Base-by-base conservation (phyloP, 2,888 invertebrate species). In the Parnassius apollo region DNA sequence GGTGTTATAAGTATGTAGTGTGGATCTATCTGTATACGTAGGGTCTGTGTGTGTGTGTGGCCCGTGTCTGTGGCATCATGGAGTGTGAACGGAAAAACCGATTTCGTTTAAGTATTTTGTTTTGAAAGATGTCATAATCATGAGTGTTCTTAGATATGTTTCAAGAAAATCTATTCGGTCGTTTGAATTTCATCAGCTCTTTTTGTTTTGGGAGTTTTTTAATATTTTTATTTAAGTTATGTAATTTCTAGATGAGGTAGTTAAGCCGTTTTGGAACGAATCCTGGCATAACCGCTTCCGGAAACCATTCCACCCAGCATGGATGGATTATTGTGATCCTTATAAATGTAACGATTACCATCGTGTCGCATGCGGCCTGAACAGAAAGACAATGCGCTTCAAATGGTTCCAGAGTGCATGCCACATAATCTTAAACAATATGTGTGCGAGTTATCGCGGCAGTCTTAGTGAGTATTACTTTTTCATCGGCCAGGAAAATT, bases 281-380 rank as follows among this genome's bases (percentile, higher is more conserved):
- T 2, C 22, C 0, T 82, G 76, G 73, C 48, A 56, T 0, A 64
- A 76, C 1, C 67, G 71, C 0, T 68, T 69, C 62, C 56, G 61
- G 0, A 55, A 67, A 4, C 69, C 71, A 0, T 87, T 66, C 62
- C 57, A 78, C 8, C 71, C 81, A 0, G 74, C 75, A 0, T 86
- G 81, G 80, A 86, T 86, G 83, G 87, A 88, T 13, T 88, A 83
- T 48, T 90, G 89, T 25, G 88, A 83, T 2, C 85, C 85, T 0
- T 80, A 83, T 58, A 86, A 87, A 12, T 90, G 89, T 61, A 82
- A 83, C 0, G 83, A 78, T 10, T 86, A 85, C 22, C 75, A 83
- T 58, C 81, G 65, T 8, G 35, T 11, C 0, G 80, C 71, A 0
- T 89, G 89, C 18, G 89, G 88, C 0, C 44, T 88, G 0, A 83